Base-by-base conservation (phyloP, 1,140 invertebrate species). In the Brachystomella parvula region DNA sequence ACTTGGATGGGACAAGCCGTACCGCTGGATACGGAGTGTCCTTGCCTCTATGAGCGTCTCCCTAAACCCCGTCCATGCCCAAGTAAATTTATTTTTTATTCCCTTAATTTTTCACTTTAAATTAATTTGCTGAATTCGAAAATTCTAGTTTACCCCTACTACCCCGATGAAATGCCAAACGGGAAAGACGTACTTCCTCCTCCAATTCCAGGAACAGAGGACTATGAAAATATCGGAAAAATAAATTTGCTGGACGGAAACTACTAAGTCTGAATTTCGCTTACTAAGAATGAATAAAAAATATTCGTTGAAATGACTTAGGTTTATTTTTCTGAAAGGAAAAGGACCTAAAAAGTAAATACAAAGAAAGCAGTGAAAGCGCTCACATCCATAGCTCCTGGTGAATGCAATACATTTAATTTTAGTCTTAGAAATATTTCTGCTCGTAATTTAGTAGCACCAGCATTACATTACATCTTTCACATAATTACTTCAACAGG, bases 1-100 rank as follows among this genome's bases (percentile, higher is more conserved):
- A 47, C 58, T 3, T 70, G 65, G 65, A 60, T 70, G 12, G 69
- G 69, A 33, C 17, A 64, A 28, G 6, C 44, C 19, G 58, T 70
- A 2, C 19, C 57, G 17, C 17, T 70, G 21, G 69, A 70, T 47
- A 33, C 21, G 26, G 64, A 66, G 59, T 35, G 33, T n/a, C 30
- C 24, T 26, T 17, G 64, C 21, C 30, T 29, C 2, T 60, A 61
- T 21, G 39, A 53, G 3, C 6, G 35, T 9, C 64, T 66, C n/a
- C 64, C 64, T 2, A 30, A 61, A 39, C 64, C 64, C 2, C 2
- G 31, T 2, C 53, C 56, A 44, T 65, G 64, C 57, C 64, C 49
- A 53, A 19, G 35, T 39, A 39, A 39, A 39, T 19, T 6, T 9
- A 39, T 19, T 6, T 9, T 19, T 39, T 19, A 39, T 9, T 9